These are phyloP conservation scores for Montipora efflorescens DNA, from an alignment of 64 coral and sea anemone species.

Conservation along the genomic window DNA sequence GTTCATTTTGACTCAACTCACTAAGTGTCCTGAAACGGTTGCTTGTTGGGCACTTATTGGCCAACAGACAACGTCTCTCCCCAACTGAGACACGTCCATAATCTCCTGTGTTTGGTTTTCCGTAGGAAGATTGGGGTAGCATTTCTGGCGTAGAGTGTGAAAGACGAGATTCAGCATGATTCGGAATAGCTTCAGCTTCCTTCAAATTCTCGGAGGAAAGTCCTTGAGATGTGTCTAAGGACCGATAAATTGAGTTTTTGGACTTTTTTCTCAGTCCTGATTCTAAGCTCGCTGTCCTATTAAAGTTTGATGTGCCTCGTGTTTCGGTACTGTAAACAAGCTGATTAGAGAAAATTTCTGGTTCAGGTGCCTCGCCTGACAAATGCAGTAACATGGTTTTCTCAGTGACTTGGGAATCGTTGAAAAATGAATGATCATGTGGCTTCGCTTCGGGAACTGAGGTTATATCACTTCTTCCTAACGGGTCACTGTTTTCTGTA, in stretches of 20 bases:
- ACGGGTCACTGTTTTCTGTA: background rate
- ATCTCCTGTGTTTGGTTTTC: background rate
- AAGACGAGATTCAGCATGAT: background rate
- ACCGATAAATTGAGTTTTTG: background rate
- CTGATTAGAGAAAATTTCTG: background rate
- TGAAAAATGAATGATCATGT: background rate
- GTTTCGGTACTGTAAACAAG: background rate
- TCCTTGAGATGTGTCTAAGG: background rate
- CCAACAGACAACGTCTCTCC: background rate
- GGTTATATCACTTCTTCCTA: background rate
- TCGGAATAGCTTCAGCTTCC: background rate
- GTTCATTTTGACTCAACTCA: slow-evolving; percentile 2
- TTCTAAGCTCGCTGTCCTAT: slow-evolving; percentile 1
- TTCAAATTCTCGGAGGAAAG: background rate
- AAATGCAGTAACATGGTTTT: background rate
- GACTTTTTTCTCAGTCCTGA: background rate
- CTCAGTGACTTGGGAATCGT: background rate
- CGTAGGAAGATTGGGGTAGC: background rate
- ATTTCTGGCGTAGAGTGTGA: background rate
- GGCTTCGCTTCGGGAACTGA: background rate
- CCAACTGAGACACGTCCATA: background rate
- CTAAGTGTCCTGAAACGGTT: background rate
- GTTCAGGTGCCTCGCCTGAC: background rate
- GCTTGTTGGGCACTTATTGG: background rate
- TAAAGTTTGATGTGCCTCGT: background rate